phyloP scores from a whole-genome alignment of 2,888 invertebrate species.

The Abrostola triplasia region DNA sequence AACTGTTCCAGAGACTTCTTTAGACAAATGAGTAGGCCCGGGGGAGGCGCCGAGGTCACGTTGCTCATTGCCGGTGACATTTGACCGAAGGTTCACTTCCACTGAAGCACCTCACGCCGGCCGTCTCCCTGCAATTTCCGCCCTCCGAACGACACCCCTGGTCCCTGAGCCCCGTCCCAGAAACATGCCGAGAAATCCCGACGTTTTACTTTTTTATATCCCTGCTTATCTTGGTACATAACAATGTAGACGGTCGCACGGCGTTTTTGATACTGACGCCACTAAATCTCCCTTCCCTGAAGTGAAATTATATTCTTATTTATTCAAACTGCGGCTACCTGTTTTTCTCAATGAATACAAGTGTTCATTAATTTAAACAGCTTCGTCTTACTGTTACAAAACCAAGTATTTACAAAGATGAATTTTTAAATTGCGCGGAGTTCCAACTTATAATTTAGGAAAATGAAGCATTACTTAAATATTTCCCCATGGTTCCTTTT shows the following conservation, averaged over 20 bases:
- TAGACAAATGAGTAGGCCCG: slow-evolving; percentile 69
- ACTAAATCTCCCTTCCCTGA: slow-evolving; percentile 37
- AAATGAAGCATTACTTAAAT: slow-evolving; percentile 20
- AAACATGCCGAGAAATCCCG: slow-evolving; percentile 70
- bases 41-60: slow-evolving; percentile 66
- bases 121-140: slow-evolving; percentile 75
- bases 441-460: neutral
- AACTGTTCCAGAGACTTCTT: slow-evolving; percentile 58
- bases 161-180: slow-evolving; percentile 63
- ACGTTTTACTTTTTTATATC: slow-evolving; percentile 75
- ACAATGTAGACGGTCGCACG: slow-evolving; percentile 65
- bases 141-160: slow-evolving; percentile 75
- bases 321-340: slow-evolving; percentile 17
- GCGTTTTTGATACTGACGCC: slow-evolving; percentile 57
- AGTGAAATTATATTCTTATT: slow-evolving; percentile 34
- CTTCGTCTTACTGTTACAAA: no score
- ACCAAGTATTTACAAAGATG: no score
- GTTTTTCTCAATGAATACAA: slow-evolving; percentile 9
- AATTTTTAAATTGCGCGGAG: no score
- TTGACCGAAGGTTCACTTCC: slow-evolving; percentile 73
- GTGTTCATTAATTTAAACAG: slow-evolving; percentile 6
- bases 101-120: slow-evolving; percentile 70
- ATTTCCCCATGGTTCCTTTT: slow-evolving; percentile 1
- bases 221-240: slow-evolving; percentile 69
- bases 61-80: slow-evolving; percentile 74